Evolutionary conservation across 92 coral and sea anemone genomes (phyloP).

Genomic region (Palythoa grandis): DNA sequence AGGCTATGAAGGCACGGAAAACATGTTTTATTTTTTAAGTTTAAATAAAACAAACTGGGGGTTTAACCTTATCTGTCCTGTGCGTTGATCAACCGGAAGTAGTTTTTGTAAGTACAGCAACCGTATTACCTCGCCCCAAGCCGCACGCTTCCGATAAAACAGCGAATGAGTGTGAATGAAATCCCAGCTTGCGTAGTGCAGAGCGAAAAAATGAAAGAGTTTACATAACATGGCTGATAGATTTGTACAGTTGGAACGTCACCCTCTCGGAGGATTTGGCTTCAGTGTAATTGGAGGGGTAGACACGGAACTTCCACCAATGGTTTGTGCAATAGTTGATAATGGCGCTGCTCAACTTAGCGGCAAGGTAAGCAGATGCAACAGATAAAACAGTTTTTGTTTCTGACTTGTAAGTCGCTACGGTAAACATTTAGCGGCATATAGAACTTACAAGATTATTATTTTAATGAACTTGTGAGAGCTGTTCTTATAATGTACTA

Average conservation of each 20-base stretch:
- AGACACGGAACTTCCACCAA: conserved; percentile 96
- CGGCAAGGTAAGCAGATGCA: conserved; percentile 70
- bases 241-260: conserved; percentile 88
- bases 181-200: too few species aligned
- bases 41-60: too few species aligned
- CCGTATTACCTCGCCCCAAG: conserved; percentile 18
- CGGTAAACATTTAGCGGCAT: not conserved
- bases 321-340: conserved; percentile 97
- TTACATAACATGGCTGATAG: conserved; percentile 71
- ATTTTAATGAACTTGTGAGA: not conserved
- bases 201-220: conserved; percentile 24
- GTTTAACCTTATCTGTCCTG: too few species aligned
- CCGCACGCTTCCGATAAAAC: conserved; percentile 29
- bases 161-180: not conserved
- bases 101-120: not conserved
- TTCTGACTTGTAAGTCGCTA: conserved; percentile 10
- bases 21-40: too few species aligned
- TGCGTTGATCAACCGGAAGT: conserved; percentile 22
- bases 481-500: not conserved
- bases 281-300: conserved; percentile 99
- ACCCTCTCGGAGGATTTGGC: conserved; percentile 96
- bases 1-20: too few species aligned
- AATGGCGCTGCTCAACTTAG: conserved; percentile 96
- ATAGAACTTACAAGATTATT: not conserved
- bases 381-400: not conserved